Percentiles rank a stretch among this genome's conserved stretches.
These are phyloP conservation scores for Macrotrachela quadricornifera DNA, from an alignment of 1,140 invertebrate species.

Conservation along the genomic window DNA sequence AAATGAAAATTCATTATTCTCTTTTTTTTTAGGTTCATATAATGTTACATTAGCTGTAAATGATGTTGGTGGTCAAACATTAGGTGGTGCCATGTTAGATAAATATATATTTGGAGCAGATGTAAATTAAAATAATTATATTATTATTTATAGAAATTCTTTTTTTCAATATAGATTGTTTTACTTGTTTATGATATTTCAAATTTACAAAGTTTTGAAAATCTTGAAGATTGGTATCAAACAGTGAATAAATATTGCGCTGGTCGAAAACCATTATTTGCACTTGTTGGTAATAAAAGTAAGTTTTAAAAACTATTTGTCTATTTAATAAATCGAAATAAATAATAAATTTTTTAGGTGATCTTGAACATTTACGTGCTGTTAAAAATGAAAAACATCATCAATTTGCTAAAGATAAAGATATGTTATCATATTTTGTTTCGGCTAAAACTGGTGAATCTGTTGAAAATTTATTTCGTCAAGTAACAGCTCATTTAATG, in stretches of 20 bases:
- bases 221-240: constrained; percentile 48
- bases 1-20: neutral
- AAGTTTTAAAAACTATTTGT: constrained; percentile 14
- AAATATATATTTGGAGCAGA: constrained; percentile 58
- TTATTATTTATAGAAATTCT: neutral
- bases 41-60: constrained; percentile 52
- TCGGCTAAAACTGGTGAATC: constrained; percentile 71
- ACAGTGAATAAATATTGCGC: constrained; percentile 38
- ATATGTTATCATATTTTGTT: constrained; percentile 48
- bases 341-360: too few relatives aligned
- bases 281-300: constrained; percentile 65
- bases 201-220: constrained; percentile 54
- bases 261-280: constrained; percentile 40
- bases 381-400: constrained; percentile 55
- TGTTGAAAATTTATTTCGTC: constrained; percentile 28
- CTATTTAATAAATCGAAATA: neutral
- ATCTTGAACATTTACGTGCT: constrained; percentile 60
- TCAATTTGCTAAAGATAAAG: constrained; percentile 50
- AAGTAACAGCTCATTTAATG: too few relatives aligned
- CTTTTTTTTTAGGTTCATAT: constrained; percentile 17
- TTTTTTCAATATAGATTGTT: constrained; percentile 45
- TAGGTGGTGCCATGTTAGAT: constrained; percentile 51
- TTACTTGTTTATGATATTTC: constrained; percentile 68
- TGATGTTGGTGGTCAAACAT: constrained; percentile 55
- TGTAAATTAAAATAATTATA: constrained; percentile 34